Evolutionary conservation across 2,888 invertebrate genomes (phyloP), one percentile per base, ranked within the genome.

Genomic region (Apotomis capreana): DNA sequence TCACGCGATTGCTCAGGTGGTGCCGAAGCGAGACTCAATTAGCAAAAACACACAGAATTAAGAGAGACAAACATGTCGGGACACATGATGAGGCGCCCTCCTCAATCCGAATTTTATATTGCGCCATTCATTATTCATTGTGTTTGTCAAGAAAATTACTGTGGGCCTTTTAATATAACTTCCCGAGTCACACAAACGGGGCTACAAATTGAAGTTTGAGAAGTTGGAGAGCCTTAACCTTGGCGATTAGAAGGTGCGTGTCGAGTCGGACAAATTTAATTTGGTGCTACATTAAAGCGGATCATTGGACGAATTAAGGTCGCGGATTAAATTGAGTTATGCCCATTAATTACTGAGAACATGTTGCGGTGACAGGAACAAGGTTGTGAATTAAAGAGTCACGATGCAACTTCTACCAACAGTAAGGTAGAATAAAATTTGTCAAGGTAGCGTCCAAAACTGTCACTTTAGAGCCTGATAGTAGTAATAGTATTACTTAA

Each of bases 101-200:
- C 88, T 90, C 89, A 89, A 90, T 90, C 88, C 89, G 89, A 91
- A 91, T 93, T 92, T 92, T 91, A 92, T 92, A 92, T 91, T 86
- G 87, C 88, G 84, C 82, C 86, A 89, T 90, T 90, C 87, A 89
- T 91, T 91, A 91, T 90, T 90, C 90, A 89, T 90, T 87, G 87
- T 89, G 89, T 92, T 91, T 92, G 91, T 89, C 85, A 89, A 91
- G 91, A 89, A 91, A 90, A 91, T 91, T 90, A 91, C 91, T 89
- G 88, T 91, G 89, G 89, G 88, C 91, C 90, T 93, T 93, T 93
- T 94, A 93, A 94, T 92, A 93, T 94, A 93, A 94, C 88, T 90
- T 90, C 85, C 83, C 83, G 83, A 87, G 78, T 76, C 77, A 77
- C 74, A 77, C 77, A 76, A 80, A 79, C 78, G 74, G 76, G 74